These are phyloP conservation scores for Chelon auratus DNA, from an alignment of 2,797 vertebrate genomes.

Conservation along the genomic window DNA sequence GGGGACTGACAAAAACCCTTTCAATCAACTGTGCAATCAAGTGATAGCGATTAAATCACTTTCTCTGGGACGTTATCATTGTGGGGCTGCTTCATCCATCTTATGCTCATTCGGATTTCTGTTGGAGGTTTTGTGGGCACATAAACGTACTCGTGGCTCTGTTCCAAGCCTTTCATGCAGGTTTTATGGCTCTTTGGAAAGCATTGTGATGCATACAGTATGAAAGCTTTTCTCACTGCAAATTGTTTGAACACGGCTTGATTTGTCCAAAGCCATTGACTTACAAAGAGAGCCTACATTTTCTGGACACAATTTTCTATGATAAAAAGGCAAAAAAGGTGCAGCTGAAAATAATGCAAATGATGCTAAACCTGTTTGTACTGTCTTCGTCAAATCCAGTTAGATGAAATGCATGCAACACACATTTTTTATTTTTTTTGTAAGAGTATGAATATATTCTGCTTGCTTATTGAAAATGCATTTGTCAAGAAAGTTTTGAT, in stretches of 20 bases:
- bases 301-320: not conserved
- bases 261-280: not conserved
- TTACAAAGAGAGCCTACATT: constrained; percentile 19
- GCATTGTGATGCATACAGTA: constrained; percentile 25
- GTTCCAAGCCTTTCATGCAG: constrained; percentile 57
- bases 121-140: constrained; percentile 44
- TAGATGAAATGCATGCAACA: not conserved
- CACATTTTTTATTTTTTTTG: not conserved
- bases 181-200: constrained; percentile 57
- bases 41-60: constrained; percentile 77
- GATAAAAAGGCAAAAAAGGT: not conserved
- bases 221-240: constrained; percentile 35
- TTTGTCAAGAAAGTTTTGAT: constrained; percentile 30
- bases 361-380: not conserved
- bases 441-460: not conserved
- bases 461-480: constrained; percentile 17
- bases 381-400: not conserved
- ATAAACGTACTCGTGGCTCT: constrained; percentile 38
- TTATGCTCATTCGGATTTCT: constrained; percentile 45
- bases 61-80: constrained; percentile 67
- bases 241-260: constrained; percentile 39
- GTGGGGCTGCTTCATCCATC: constrained; percentile 70
- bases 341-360: not conserved
- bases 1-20: constrained; percentile 64
- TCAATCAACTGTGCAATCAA: constrained; percentile 76